phyloP scores from a whole-genome alignment of 2,797 vertebrate species.

The Hephaestus fuliginosus region DNA sequence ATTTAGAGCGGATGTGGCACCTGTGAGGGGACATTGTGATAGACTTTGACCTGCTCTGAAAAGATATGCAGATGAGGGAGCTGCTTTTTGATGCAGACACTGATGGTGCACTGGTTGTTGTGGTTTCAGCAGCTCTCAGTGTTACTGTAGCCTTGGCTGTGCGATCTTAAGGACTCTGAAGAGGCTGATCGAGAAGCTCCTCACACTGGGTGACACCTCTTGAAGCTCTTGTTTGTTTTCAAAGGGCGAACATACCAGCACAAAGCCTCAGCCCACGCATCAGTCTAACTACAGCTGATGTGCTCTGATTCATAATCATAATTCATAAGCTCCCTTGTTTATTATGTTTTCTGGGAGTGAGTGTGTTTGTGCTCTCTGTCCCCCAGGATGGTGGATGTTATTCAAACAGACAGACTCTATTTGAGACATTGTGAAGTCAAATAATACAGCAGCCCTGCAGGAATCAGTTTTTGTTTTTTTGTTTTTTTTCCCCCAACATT shows the following conservation, averaged over 20 bases:
- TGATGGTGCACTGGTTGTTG: background rate
- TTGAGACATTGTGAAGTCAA: constrained; percentile 1
- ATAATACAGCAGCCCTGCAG: background rate
- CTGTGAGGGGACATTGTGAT: background rate
- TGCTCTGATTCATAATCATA: constrained; percentile 40
- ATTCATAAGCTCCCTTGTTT: constrained; percentile 9
- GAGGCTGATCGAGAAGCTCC: constrained; percentile 26
- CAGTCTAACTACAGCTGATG: constrained; percentile 27
- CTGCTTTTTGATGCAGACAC: background rate
- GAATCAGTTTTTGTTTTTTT: background rate
- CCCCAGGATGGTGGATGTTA: background rate
- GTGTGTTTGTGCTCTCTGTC: constrained; percentile 3
- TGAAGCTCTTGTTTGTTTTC: constrained; percentile 23
- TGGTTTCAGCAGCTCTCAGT: constrained; percentile 26
- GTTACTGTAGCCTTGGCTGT: background rate
- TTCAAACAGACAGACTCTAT: constrained; percentile 19
- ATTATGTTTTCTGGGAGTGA: constrained; percentile 5
- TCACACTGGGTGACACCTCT: constrained; percentile 15
- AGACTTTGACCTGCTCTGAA: constrained; percentile 17
- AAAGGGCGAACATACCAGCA: constrained; percentile 40
- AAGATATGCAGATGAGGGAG: constrained; percentile 14
- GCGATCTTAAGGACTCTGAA: constrained; percentile 36
- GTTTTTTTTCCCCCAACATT: background rate
- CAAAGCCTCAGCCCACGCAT: constrained; percentile 17
- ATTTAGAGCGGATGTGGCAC: constrained; percentile 1